Evolutionary conservation across 2,113 vertebrate genomes (phyloP).

Genomic region (Puffinus mauretanicus): DNA sequence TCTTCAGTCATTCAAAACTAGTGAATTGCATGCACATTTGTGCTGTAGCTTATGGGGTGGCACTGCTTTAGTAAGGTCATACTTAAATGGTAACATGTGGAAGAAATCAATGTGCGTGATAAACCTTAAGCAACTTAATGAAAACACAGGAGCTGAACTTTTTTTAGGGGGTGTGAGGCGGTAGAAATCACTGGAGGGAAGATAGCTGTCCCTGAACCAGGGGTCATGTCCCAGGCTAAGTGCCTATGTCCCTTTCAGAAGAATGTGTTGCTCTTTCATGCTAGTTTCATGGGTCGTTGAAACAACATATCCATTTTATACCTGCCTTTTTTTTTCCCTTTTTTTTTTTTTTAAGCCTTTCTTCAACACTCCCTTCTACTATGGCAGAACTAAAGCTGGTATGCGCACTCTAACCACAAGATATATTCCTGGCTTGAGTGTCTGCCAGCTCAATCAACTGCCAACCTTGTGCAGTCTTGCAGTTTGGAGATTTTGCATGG

Average conservation of each 20-base stretch:
- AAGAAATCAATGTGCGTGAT: neutral
- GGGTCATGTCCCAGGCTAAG: neutral
- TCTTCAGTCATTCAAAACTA: neutral
- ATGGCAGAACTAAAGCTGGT: neutral
- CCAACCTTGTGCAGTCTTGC: neutral
- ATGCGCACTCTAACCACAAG: accelerated
- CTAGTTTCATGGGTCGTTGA: neutral
- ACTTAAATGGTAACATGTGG: neutral
- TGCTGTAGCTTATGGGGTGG: neutral
- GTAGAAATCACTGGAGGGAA: neutral
- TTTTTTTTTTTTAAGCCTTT: neutral
- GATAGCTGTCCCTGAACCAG: neutral
- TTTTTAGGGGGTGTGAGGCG: neutral
- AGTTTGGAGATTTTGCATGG: neutral
- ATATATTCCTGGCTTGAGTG: neutral
- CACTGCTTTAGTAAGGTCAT: neutral
- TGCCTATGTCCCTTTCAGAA: neutral
- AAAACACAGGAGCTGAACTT: neutral
- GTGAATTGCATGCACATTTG: neutral
- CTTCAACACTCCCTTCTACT: neutral
- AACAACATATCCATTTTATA: neutral
- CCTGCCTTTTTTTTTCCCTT: neutral
- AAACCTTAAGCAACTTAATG: neutral
- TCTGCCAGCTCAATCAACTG: neutral
- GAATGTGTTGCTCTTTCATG: neutral